Evolutionary conservation across 2,888 invertebrate genomes (phyloP), one percentile per base, ranked within the genome.

Genomic region (Petrolisthes manimaculis): DNA sequence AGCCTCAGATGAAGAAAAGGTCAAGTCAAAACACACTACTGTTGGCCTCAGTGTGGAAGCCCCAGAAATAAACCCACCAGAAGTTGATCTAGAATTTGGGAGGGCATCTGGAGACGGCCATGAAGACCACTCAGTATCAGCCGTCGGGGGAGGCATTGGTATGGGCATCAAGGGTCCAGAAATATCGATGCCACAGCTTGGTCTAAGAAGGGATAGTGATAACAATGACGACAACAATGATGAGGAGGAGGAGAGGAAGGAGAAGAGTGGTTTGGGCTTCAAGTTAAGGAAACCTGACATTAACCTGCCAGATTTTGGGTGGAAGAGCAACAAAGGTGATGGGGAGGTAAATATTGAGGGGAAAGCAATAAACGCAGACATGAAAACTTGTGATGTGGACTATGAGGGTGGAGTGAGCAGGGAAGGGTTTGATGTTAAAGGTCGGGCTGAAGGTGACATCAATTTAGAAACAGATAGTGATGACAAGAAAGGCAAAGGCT

Each of bases 1-100:
- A 14, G 86, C 81, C 54, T 86, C 86, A 51, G 86, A 86, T 51
- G 86, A 86, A 75, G 86, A 86, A 75, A 86, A 86, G 75, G 81
- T 86, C 12, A 88, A 88, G 61, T 84, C 84, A 67, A 80, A 80
- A 3, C 80, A 84, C 21, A 55, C 67, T 55, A 84, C 75, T 4
- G 71, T 84, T 51, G 86, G 86, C n/a, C 21, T 86, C 4, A 86
- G 54, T 56, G 55, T 86, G 24, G 81, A 80, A 37, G 21, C 75
- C 14, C 86, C 86, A 18, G 86, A 86, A 8, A 18, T 86, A 18
- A 53, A 81, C 8, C 24, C 56, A 9, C 80, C 86, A 6, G 55
- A 61, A 9, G 14, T 80, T 51, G 81, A 86, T 1, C 18, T 18
- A 55, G 53, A 81, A 56, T 74, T 37, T 9, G 55, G 37, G 5